Evolutionary conservation across 2,888 invertebrate species (phyloP).

Genomic region (Drosophila stalkeri): DNA sequence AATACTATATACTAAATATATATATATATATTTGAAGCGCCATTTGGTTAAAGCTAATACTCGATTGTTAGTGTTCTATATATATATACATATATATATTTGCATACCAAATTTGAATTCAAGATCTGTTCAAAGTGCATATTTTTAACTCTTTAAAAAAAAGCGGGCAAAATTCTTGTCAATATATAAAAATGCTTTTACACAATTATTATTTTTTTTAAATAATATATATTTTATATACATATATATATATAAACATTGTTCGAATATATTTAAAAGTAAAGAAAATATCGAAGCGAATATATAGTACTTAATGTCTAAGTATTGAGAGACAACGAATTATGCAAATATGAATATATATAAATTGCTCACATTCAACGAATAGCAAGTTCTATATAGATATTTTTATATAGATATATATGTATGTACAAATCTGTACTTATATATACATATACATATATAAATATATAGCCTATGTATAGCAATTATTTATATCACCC

Average conservation of each 20-base stretch:
- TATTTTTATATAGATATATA: not conserved
- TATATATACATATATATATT: slow-evolving; percentile 10
- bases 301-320: slow-evolving; percentile 37
- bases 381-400: slow-evolving; percentile 21
- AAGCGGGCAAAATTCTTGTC: slow-evolving; percentile 35
- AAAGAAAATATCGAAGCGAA: slow-evolving; percentile 16
- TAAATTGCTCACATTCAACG: slow-evolving; percentile 28
- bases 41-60: slow-evolving; percentile 29
- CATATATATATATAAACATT: slow-evolving; percentile 25
- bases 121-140: slow-evolving; percentile 16
- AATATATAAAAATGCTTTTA: slow-evolving; percentile 33
- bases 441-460: slow-evolving; percentile 27
- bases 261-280: slow-evolving; percentile 46
- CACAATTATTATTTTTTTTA: slow-evolving; percentile 18
- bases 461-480: slow-evolving; percentile 48
- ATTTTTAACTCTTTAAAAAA: slow-evolving; percentile 13
- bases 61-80: slow-evolving; percentile 15
- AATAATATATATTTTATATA: not conserved
- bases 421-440: not conserved
- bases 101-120: slow-evolving; percentile 5
- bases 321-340: slow-evolving; percentile 51
- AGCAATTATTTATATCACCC: slow-evolving; percentile 49
- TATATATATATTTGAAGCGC: slow-evolving; percentile 15
- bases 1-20: slow-evolving; percentile 4
- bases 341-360: not conserved